Evolutionary conservation across 2,113 vertebrate species (phyloP).

Genomic region (Conger conger): DNA sequence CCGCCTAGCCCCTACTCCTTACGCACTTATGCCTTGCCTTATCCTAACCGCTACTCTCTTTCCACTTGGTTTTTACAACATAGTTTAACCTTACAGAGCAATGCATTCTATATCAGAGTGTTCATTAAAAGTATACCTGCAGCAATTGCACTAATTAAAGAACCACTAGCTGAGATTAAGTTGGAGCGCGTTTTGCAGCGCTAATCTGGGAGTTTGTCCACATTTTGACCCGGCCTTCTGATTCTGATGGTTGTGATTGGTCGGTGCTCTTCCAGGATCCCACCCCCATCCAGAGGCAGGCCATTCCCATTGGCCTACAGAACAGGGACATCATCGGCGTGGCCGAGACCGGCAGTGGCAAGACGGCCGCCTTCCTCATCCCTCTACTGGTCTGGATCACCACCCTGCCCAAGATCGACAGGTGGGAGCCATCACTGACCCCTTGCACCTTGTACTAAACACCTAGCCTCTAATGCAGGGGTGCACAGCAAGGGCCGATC

Average conservation of each 20-base stretch:
- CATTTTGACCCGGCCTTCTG: neutral
- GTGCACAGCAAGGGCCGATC: no score
- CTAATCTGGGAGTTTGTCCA: neutral
- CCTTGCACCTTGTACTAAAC: neutral
- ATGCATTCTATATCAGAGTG: no score
- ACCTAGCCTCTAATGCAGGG: no score
- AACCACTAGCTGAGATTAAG: neutral
- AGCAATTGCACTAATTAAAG: no score
- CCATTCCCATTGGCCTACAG: conserved; percentile 96
- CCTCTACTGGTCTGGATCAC: conserved; percentile 96
- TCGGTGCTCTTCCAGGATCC: conserved; percentile 75
- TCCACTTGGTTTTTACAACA: no score
- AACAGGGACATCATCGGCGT: conserved; percentile 98
- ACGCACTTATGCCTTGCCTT: no score
- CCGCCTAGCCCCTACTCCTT: no score
- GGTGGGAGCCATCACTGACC: conserved; percentile 59
- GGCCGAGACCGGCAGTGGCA: conserved; percentile 95
- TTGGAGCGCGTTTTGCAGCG: neutral
- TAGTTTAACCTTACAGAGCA: no score
- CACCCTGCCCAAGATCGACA: conserved; percentile 93
- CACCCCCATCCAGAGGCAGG: conserved; percentile 95
- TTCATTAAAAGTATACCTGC: no score
- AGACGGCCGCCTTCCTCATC: conserved; percentile 96
- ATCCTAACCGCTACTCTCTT: no score
- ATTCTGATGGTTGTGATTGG: conserved; percentile 1